A percentile compares a stretch with the other conserved stretches of the same genome.
Conservation (phyloP, 2,888 invertebrate genomes). For the Meiosimyza platycephala region DNA sequence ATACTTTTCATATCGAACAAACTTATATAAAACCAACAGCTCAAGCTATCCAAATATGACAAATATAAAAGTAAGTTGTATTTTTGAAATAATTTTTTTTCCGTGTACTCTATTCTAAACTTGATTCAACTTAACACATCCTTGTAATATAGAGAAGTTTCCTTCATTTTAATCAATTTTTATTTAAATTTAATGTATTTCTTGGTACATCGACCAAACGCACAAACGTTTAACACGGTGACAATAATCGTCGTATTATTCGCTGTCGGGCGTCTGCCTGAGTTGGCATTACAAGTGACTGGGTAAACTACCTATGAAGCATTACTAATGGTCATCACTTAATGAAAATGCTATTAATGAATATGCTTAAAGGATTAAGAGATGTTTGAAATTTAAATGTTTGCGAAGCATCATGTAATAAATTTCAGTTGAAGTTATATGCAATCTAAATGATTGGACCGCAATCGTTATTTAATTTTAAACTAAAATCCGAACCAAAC, state of each 20-base stretch:
- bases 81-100: too few relatives aligned
- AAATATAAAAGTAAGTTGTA: too few relatives aligned
- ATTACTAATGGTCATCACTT: constrained; percentile 53
- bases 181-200: constrained; percentile 60
- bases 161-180: constrained; percentile 60
- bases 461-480: too few relatives aligned
- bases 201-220: constrained; percentile 26
- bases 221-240: constrained; percentile 15
- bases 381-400: constrained; percentile 53
- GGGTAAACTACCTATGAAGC: constrained; percentile 55
- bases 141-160: too few relatives aligned
- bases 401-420: constrained; percentile 8
- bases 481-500: too few relatives aligned
- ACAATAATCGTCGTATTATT: constrained; percentile 13
- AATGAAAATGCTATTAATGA: neutral
- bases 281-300: constrained; percentile 54
- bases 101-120: too few relatives aligned
- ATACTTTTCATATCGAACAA: too few relatives aligned
- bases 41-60: too few relatives aligned
- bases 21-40: too few relatives aligned
- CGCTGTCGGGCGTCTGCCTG: constrained; percentile 28
- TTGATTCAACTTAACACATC: too few relatives aligned
- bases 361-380: constrained; percentile 57
- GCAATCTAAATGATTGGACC: neutral
- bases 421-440: constrained; percentile 24